Evolutionary conservation across 1,140 invertebrate genomes (phyloP), one percentile per base, ranked within the genome.

Genomic region (Teleogryllus occipitalis): DNA sequence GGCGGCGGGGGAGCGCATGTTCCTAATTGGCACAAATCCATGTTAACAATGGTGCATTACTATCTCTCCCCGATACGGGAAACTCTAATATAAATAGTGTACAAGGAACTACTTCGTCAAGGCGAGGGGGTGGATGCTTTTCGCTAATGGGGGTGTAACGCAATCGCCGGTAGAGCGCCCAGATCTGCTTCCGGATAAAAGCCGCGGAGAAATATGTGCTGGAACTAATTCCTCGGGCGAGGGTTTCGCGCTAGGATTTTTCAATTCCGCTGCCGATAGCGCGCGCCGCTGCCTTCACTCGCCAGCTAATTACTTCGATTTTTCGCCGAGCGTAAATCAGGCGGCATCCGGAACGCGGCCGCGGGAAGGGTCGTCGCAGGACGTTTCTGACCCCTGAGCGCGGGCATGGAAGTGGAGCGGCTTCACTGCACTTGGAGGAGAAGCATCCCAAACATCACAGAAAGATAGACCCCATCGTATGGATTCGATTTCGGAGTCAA

Each of bases 1-100:
- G 10, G 54, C 54, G 2, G 10, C 54, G 0, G 10, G 7, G 10
- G 54, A 18, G 54, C 54, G 10, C 10, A n/a, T 18, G 54, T 65
- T 65, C 54, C 54, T 65, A 65, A 65, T 65, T 65, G 54, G 54
- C 54, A 65, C 54, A 65, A 65, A 65, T 65, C 18, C 54, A 65
- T 65, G 54, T 65, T 65, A 65, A 65, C 54, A 65, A 65, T 65
- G 54, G 54, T 65, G 54, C 54, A 65, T 65, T 10, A 65, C 54
- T 65, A 65, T 65, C 54, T 65, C 54, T 65, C 54, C 54, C 18
- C 54, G 54, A 65, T 65, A 65, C 54, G 54, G 54, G 18, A 65
- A 65, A 65, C 54, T 65, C 54, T 14, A 65, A 65, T 65, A 18
- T 65, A 65, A 39, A 39, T 39, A 39, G 27, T 39, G 27, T 39